Evolutionary conservation across 2,113 vertebrate species (phyloP), one percentile per base, ranked within the genome.

Genomic region (Stegastes partitus): DNA sequence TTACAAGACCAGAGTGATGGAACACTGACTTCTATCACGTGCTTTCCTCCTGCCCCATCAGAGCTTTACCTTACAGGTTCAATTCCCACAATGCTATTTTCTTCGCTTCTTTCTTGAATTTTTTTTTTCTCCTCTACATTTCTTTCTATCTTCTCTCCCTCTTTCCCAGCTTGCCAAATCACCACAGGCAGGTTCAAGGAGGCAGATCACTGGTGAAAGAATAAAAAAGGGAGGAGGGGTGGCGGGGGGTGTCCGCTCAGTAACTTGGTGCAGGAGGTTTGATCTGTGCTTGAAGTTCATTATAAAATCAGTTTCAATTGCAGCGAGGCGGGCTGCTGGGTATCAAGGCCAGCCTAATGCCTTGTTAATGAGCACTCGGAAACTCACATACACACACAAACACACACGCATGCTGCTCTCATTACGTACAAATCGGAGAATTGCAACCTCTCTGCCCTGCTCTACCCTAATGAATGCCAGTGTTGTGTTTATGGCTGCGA

Each of bases 261-360:
- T 86, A 87, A 86, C 87, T 89, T 81, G 73, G 64, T 80, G 72
- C 71, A 83, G 84, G 79, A 81, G 85, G 85, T 89, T 88, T 89
- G 87, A 93, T 92, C 86, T 87, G 85, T 63, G 73, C 88, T 90
- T 90, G 84, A 89, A 90, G 90, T 91, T 93, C 86, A 86, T 93
- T 93, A 92, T 89, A 90, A 91, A 92, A 91, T 90, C 87, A 87
- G 80, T 87, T 91, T 92, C 86, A 87, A 69, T 93, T 92, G 89
- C 86, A 91, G 78, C 71, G 26, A 84, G 79, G 87, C 75, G 16
- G 59, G 71, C 84, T 89, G 86, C 79, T 81, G 78, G 81, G 77
- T 79, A 88, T 91, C 73, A 86, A 89, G 84, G 82, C 88, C 90
- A 82, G 72, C 76, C 88, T 88, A 90, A 89, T 92, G 88, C 88